These are phyloP conservation scores for Andinoacara biseriatus DNA, from an alignment of 2,113 vertebrate species.

Conservation along the genomic window DNA sequence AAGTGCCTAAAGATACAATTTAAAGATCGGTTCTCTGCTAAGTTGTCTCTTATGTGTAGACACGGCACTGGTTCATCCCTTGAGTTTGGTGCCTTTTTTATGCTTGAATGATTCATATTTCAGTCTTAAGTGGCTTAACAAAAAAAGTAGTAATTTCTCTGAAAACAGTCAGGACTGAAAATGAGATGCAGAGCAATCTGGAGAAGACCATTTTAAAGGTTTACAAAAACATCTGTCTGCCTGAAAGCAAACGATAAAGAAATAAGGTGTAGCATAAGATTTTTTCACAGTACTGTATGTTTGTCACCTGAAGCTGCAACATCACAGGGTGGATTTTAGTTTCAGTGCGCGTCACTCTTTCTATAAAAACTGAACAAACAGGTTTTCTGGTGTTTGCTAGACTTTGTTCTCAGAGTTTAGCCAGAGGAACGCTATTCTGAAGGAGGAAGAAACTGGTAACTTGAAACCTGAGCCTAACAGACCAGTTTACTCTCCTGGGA, in stretches of 20 bases:
- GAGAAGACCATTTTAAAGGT: background rate
- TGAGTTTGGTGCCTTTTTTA: background rate
- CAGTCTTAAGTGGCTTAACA: background rate
- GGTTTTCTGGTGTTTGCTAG: slow-evolving; percentile 44
- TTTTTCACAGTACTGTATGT: background rate
- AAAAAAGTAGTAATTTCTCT: background rate
- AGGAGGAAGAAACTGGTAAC: background rate
- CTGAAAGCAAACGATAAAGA: background rate
- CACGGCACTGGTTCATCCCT: background rate
- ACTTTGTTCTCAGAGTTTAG: background rate
- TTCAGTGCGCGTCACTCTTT: slow-evolving; percentile 21
- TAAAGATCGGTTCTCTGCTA: background rate
- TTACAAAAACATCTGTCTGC: background rate
- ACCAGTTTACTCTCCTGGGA: background rate
- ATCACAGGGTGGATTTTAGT: slow-evolving; percentile 2
- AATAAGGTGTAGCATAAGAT: background rate
- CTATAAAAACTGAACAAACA: slow-evolving; percentile 38
- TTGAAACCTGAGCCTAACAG: background rate
- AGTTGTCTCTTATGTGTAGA: too few relatives aligned
- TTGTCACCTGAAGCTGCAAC: background rate
- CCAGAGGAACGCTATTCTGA: background rate
- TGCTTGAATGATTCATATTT: too few relatives aligned
- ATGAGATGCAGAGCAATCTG: too few relatives aligned
- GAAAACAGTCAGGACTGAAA: too few relatives aligned
- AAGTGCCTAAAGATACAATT: background rate